phyloP scores from a whole-genome alignment of 2,888 invertebrate genomes.

The Melinaea menophilus region DNA sequence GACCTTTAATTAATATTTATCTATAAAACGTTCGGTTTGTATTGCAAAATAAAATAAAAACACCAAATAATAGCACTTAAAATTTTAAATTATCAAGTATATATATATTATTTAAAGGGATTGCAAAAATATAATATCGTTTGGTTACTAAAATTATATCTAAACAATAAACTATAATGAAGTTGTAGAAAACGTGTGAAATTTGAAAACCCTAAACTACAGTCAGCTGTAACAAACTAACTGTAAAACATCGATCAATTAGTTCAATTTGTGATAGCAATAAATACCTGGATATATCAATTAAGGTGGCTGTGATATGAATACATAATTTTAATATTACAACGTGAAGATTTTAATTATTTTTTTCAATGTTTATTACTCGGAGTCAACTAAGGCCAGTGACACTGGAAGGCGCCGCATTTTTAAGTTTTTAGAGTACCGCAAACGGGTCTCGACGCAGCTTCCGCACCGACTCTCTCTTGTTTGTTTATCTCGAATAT shows the following conservation, averaged over 20 bases:
- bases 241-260: constrained; percentile 27
- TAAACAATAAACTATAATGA: too few relatives aligned
- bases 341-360: constrained; percentile 32
- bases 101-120: too few relatives aligned
- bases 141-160: too few relatives aligned
- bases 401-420: constrained; percentile 58
- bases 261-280: constrained; percentile 21
- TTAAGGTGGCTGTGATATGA: constrained; percentile 26
- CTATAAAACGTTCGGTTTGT: too few relatives aligned
- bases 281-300: constrained; percentile 30
- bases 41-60: too few relatives aligned
- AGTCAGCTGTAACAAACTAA: constrained; percentile 11
- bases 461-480: constrained; percentile 28
- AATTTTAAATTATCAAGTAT: too few relatives aligned
- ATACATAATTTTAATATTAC: constrained; percentile 24
- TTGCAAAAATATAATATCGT: too few relatives aligned
- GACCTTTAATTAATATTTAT: too few relatives aligned
- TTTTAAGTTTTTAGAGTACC: constrained; percentile 36
- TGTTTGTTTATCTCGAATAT: constrained; percentile 20
- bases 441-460: constrained; percentile 31
- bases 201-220: not conserved
- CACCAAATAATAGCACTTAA: too few relatives aligned
- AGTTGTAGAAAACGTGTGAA: not conserved
- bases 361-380: constrained; percentile 35
- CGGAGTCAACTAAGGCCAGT: constrained; percentile 54